Base-by-base conservation (phyloP, 2,113 vertebrate genomes). In the Corythornis vintsioides region DNA sequence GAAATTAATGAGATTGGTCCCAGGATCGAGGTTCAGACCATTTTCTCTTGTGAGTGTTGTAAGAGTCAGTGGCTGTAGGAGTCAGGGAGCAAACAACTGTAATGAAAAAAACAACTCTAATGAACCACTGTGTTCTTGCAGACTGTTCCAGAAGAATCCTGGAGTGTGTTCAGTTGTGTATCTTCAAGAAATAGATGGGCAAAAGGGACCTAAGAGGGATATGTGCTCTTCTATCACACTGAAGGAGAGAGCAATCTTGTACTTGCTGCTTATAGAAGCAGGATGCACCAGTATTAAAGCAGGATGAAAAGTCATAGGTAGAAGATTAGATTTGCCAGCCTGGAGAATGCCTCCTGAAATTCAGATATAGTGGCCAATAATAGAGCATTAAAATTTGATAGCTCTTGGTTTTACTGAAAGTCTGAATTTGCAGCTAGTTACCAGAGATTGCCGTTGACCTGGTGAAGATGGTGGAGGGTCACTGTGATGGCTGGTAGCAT, bases 281-380 rank as follows among this genome's bases (percentile, higher is more conserved):
- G 75, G 71, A 45, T 85, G 75, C 50, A 70, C 52, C 71, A 71
- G 4, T 73, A 31, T 90, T 73, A 63, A 52, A 38, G 75, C 71
- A 73, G 86, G 91, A 96, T 85, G 87, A 86, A 83, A 94, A 75
- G 47, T 59, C 3, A 0, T 35, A 16, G 45, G 64, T 59, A 83
- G 85, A 88, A 83, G 64, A 77, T 95, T 50, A 89, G 89, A 29
- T 70, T 95, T 94, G 42, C 29, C 71, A 84, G 86, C 53, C n/a
- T 74, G 71, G 43, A 80, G 78, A 70, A 87, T 73, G 74, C 83
- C 81, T 93, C 17, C 60, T 86, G 57, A 87, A 93, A 77, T 88
- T 92, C 72, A 91, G 53, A 50, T 64, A 52, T 29, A 67, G 64
- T 72, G 6, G 74, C 73, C 22, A 5, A 56, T 88, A 94, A 48